phyloP scores from a whole-genome alignment of 2,113 vertebrate species.

The Eubucco bourcierii region DNA sequence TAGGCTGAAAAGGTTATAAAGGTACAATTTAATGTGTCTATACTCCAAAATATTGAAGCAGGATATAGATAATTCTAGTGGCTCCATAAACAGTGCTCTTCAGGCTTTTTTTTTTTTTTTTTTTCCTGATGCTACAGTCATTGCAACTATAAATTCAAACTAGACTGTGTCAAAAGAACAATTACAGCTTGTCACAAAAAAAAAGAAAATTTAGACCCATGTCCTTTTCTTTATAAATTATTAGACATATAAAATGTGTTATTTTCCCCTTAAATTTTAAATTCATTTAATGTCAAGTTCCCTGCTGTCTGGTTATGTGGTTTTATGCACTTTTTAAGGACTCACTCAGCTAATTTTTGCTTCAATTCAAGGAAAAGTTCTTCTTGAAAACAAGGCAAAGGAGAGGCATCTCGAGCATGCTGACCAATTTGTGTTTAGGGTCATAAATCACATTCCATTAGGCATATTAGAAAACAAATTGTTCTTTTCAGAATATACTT shows the following conservation, averaged over 20 bases:
- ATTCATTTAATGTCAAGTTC: conserved; percentile 26
- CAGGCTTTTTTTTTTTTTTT: conserved; percentile 44
- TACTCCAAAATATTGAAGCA: conserved; percentile 53
- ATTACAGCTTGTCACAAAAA: conserved; percentile 52
- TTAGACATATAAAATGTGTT: conserved; percentile 35
- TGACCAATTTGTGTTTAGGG: conserved; percentile 36
- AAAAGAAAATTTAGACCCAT: conserved; percentile 18
- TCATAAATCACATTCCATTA: conserved; percentile 52
- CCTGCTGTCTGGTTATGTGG: not conserved
- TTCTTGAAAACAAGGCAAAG: not conserved
- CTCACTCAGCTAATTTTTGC: conserved; percentile 10
- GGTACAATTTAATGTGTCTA: conserved; percentile 47
- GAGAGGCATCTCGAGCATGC: not conserved
- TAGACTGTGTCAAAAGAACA: conserved; percentile 56
- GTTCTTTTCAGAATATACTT: conserved; percentile 1
- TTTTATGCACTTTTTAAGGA: conserved; percentile 20
- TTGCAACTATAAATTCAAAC: conserved; percentile 55
- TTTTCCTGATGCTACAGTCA: conserved; percentile 35
- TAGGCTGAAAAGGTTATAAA: conserved; percentile 57
- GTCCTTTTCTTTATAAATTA: conserved; percentile 49
- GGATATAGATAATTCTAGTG: conserved; percentile 43
- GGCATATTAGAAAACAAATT: conserved; percentile 37
- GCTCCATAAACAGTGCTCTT: conserved; percentile 55
- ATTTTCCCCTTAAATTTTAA: conserved; percentile 52
- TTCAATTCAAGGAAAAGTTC: not conserved